Evolutionary conservation across 2,888 invertebrate genomes (phyloP).

Genomic region (Galerucella calmariensis): DNA sequence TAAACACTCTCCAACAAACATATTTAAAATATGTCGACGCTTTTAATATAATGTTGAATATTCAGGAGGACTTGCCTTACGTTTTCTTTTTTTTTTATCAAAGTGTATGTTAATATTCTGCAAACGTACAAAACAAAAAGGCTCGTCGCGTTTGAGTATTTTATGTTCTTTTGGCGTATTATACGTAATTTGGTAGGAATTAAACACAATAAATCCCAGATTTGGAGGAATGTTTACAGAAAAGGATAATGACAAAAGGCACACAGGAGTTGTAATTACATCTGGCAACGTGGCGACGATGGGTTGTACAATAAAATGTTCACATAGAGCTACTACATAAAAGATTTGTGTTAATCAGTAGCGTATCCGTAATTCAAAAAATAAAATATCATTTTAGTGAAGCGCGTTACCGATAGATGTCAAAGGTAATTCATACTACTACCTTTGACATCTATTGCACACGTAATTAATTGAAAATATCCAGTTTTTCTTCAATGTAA

Average conservation of each 20-base stretch:
- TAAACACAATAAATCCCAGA: conserved; percentile 44
- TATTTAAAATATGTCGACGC: conserved; percentile 5
- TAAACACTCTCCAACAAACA: neutral
- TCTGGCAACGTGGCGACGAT: conserved; percentile 31
- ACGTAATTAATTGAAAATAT: too few relatives aligned
- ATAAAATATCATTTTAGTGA: neutral
- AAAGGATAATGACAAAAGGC: conserved; percentile 41
- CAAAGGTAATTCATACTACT: too few relatives aligned
- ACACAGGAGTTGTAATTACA: conserved; percentile 39
- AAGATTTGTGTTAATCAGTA: conserved; percentile 8
- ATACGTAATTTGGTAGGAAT: conserved; percentile 38
- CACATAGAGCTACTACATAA: neutral
- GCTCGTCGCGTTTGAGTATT: conserved; percentile 8
- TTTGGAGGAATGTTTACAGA: conserved; percentile 43
- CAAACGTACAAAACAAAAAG: conserved; percentile 14
- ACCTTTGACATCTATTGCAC: neutral
- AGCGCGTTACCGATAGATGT: too few relatives aligned
- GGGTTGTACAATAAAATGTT: conserved; percentile 37
- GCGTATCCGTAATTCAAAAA: neutral
- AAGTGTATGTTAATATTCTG: conserved; percentile 9
- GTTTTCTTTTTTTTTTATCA: neutral
- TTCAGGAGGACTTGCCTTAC: neutral
- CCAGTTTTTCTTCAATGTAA: too few relatives aligned
- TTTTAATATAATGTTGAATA: neutral
- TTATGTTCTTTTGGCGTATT: conserved; percentile 36